Evolutionary conservation across 2,888 invertebrate species (phyloP).

Genomic region (Platycheirus rosarum): DNA sequence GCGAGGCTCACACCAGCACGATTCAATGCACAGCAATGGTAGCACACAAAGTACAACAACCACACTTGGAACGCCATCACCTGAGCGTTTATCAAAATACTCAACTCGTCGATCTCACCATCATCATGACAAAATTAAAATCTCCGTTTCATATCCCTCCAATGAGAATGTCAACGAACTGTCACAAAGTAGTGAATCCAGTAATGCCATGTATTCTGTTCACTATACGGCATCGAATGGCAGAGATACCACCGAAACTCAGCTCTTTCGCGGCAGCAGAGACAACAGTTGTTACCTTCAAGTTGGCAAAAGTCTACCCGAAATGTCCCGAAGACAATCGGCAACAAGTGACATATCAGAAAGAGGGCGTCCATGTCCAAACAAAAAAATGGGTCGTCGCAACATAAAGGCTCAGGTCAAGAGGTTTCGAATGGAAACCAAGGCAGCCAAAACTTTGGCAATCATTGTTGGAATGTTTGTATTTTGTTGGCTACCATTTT

Average conservation of each 20-base stretch:
- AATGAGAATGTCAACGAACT: constrained; percentile 86
- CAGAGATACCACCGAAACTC: constrained; percentile 85
- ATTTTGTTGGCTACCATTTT: constrained; percentile 98
- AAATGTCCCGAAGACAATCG: constrained; percentile 81
- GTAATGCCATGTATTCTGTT: constrained; percentile 85
- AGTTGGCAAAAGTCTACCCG: constrained; percentile 82
- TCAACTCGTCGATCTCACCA: constrained; percentile 84
- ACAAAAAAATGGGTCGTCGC: constrained; percentile 91
- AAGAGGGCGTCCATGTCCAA: constrained; percentile 80
- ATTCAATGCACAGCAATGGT: constrained; percentile 86
- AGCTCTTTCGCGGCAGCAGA: constrained; percentile 81
- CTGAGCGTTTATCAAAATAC: constrained; percentile 85
- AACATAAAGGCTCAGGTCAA: constrained; percentile 96
- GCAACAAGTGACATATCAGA: constrained; percentile 80
- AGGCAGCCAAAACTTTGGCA: constrained; percentile 97
- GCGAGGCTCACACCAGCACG: constrained; percentile 88
- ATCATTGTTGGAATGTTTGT: constrained; percentile 99
- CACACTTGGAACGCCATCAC: constrained; percentile 86
- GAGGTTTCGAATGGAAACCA: constrained; percentile 96
- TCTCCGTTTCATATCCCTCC: constrained; percentile 93
- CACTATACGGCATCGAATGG: constrained; percentile 88
- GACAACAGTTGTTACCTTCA: constrained; percentile 85
- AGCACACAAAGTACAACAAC: constrained; percentile 88
- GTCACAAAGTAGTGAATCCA: constrained; percentile 77
- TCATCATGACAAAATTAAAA: constrained; percentile 92